A percentile compares a stretch with the other conserved stretches of the same genome.
phyloP scores from a whole-genome alignment of 2,888 invertebrate genomes.

The Acanthopleura granulata region DNA sequence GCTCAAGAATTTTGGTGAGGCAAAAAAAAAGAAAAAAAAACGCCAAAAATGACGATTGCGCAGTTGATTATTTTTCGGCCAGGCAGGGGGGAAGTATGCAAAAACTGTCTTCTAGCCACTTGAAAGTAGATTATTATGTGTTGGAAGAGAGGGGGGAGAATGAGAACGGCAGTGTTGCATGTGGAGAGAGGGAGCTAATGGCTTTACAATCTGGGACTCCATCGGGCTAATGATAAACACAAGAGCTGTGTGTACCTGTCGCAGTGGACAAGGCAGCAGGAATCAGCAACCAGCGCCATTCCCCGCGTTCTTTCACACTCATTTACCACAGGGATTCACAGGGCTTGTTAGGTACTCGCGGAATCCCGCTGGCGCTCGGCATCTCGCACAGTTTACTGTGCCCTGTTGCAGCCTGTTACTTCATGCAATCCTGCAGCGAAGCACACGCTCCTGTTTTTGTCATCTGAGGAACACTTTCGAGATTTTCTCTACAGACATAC shows the following conservation, averaged over 20 bases:
- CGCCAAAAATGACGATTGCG: no score
- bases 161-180: no score
- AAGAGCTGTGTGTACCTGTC: neutral
- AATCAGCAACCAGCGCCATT: neutral
- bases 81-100: no score
- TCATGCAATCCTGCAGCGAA: neutral
- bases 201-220: neutral
- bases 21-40: no score
- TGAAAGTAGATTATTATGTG: no score
- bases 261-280: neutral
- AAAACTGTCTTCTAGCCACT: no score
- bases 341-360: neutral
- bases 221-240: slow-evolving; percentile 10
- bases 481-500: no score
- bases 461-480: neutral
- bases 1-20: no score
- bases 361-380: neutral
- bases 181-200: neutral
- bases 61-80: no score
- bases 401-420: neutral
- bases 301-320: slow-evolving; percentile 12
- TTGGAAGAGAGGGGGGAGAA: no score
- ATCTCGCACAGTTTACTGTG: neutral
- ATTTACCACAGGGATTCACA: slow-evolving; percentile 1
- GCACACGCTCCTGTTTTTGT: neutral